phyloP scores from a whole-genome alignment of 2,113 vertebrate genomes.

The Rissa tridactyla region DNA sequence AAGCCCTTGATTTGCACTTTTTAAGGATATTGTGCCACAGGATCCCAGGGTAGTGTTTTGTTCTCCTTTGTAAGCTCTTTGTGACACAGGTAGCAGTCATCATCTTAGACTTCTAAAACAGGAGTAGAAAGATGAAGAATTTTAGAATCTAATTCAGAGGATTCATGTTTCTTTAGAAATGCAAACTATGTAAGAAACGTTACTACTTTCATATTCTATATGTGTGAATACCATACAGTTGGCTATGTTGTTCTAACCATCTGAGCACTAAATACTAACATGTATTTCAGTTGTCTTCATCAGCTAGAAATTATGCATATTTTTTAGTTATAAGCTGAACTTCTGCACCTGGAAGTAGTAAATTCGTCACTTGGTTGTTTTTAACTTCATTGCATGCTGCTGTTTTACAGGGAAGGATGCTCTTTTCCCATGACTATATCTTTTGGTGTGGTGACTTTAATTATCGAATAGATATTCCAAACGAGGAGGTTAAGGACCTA shows the following conservation, averaged over 20 bases:
- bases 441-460: constrained; percentile 99
- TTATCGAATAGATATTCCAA: constrained; percentile 92
- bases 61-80: not conserved
- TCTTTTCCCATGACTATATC: constrained; percentile 96
- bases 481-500: constrained; percentile 96
- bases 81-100: not conserved
- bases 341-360: not conserved
- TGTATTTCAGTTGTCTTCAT: not conserved
- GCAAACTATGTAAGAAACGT: not conserved
- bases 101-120: not conserved
- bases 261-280: not conserved
- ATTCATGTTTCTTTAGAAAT: not conserved
- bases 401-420: constrained; percentile 86
- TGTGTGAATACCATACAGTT: not conserved
- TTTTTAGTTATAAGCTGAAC: not conserved
- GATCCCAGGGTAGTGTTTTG: not conserved
- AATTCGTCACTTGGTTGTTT: not conserved
- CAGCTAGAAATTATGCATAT: not conserved
- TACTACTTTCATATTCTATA: not conserved
- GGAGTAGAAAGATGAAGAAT: not conserved
- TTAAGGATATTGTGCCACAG: not conserved
- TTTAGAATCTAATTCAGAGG: not conserved
- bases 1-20: not conserved
- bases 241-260: not conserved
- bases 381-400: not conserved